A percentile compares a stretch with the other conserved stretches of the same genome.
Conservation (phyloP, 2,113 vertebrate species). For the Natator depressus region DNA sequence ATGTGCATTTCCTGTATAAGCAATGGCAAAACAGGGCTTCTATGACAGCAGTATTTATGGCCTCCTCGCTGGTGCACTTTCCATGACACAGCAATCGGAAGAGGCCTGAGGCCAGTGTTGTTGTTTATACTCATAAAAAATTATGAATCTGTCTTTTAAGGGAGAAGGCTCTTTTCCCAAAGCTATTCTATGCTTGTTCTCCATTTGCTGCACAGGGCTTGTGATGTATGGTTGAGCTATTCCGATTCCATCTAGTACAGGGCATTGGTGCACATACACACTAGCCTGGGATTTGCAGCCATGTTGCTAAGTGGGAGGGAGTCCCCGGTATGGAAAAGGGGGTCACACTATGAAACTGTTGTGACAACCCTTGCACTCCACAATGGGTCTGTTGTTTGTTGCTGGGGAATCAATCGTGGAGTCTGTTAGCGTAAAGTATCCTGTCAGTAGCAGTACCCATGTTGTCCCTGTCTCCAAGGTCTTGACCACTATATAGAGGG, state of each 20-base stretch:
- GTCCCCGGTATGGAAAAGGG: neutral
- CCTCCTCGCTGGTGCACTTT: neutral
- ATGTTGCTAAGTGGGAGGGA: neutral
- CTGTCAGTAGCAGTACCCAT: neutral
- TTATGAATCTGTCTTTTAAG: neutral
- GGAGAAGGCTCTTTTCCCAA: neutral
- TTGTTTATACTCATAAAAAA: neutral
- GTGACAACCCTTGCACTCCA: neutral
- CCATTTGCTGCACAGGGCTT: neutral
- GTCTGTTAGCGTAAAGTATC: neutral
- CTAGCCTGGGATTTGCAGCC: neutral
- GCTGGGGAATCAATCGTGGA: neutral
- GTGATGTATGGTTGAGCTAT: neutral
- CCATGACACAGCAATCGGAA: neutral
- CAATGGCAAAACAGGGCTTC: neutral
- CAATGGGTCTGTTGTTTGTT: neutral
- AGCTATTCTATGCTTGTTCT: neutral
- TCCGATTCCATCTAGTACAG: neutral
- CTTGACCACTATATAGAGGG: neutral
- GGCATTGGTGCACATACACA: neutral
- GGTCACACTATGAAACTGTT: neutral
- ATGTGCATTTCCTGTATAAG: neutral
- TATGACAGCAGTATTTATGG: neutral
- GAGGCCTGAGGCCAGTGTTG: accelerated
- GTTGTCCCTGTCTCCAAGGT: accelerated